Evolutionary conservation across 2,113 vertebrate genomes (phyloP).

Genomic region (Ellobius talpinus): DNA sequence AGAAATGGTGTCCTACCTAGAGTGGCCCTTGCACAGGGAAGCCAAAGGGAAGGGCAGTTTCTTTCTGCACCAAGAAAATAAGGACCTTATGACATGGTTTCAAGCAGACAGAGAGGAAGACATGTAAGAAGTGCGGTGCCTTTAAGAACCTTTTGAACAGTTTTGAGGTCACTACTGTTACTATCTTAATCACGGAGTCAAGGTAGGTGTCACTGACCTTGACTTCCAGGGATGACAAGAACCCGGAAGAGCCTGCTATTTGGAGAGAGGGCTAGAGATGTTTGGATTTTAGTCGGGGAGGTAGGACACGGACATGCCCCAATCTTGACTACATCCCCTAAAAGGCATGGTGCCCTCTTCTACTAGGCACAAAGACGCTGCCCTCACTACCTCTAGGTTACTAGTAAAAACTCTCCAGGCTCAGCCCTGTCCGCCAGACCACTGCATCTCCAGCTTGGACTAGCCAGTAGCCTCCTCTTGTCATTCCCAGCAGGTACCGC

Average conservation of each 20-base stretch:
- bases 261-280: neutral
- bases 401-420: neutral
- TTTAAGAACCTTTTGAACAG: neutral
- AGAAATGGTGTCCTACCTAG: neutral
- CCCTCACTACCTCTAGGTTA: neutral
- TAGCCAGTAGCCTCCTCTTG: no score
- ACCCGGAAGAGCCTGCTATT: neutral
- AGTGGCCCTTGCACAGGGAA: neutral
- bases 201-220: neutral
- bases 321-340: neutral
- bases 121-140: neutral
- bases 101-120: no score
- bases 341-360: neutral
- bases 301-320: neutral
- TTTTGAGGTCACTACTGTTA: neutral
- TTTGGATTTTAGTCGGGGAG: neutral
- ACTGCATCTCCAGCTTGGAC: neutral
- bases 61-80: neutral
- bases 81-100: neutral
- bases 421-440: neutral
- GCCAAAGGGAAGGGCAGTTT: fast-evolving
- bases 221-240: neutral
- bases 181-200: neutral
- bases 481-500: neutral
- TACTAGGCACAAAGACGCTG: neutral